These are phyloP conservation scores for Linyphia triangularis DNA, from an alignment of 2,888 invertebrate species.

Conservation along the genomic window DNA sequence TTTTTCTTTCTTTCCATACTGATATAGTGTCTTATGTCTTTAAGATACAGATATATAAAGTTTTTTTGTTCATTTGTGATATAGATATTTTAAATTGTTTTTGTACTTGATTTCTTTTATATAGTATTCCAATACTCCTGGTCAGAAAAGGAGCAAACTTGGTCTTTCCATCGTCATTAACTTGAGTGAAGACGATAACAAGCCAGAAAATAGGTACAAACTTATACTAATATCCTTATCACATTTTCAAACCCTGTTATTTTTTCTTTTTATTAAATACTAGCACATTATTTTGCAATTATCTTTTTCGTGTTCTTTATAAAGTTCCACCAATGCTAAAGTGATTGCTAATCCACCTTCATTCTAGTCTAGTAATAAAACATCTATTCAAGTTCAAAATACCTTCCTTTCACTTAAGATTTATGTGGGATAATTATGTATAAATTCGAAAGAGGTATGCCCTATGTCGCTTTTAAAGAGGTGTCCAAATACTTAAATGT, in stretches of 20 bases:
- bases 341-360: too few species aligned
- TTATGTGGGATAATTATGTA: too few species aligned
- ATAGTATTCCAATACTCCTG: conserved; percentile 58
- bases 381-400: too few species aligned
- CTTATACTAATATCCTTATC: neutral
- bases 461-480: too few species aligned
- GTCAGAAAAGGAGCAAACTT: conserved; percentile 82
- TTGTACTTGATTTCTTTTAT: neutral
- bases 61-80: neutral
- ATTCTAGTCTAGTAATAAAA: too few species aligned
- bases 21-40: neutral
- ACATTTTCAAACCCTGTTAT: conserved; percentile 38
- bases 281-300: too few species aligned
- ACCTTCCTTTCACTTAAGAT: too few species aligned
- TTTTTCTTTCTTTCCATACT: neutral
- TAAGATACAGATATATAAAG: too few species aligned
- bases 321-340: too few species aligned
- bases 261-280: neutral
- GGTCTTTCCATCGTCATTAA: conserved; percentile 85
- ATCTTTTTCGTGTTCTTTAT: too few species aligned
- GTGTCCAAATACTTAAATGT: too few species aligned
- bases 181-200: conserved; percentile 78
- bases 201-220: conserved; percentile 62
- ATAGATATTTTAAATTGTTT: neutral
- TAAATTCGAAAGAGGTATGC: too few species aligned